phyloP scores from a whole-genome alignment of 2,888 invertebrate genomes.

The Yponomeuta evonymella region DNA sequence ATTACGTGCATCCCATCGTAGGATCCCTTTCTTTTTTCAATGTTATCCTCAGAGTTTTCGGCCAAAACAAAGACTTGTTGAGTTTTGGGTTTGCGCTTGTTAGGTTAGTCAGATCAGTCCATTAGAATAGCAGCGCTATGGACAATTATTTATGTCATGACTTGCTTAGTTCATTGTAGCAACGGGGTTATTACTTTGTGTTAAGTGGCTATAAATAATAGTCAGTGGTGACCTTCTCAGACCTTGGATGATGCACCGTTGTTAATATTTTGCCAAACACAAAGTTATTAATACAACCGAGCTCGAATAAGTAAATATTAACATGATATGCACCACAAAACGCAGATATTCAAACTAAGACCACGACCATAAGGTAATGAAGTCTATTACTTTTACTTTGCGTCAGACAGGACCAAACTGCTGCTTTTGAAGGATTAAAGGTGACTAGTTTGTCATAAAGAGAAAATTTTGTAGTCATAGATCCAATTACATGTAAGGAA shows the following conservation, averaged over 20 bases:
- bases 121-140: background rate
- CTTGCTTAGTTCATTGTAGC: background rate
- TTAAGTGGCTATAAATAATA: background rate
- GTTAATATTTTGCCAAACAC: background rate
- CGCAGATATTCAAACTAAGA: too few species aligned
- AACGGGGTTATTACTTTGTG: constrained; percentile 1
- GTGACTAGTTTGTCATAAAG: background rate
- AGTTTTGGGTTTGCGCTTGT: background rate
- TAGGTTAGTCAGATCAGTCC: background rate
- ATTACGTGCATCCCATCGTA: too few species aligned
- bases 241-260: background rate
- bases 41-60: background rate
- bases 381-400: too few species aligned
- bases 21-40: background rate
- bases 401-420: background rate
- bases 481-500: background rate
- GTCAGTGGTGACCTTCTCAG: background rate
- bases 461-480: background rate
- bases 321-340: too few species aligned
- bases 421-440: background rate
- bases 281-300: too few species aligned
- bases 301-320: too few species aligned
- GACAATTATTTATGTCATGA: background rate
- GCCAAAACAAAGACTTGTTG: background rate
- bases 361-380: too few species aligned